phyloP scores from a whole-genome alignment of 2,797 vertebrate species.

The Dallia pectoralis region DNA sequence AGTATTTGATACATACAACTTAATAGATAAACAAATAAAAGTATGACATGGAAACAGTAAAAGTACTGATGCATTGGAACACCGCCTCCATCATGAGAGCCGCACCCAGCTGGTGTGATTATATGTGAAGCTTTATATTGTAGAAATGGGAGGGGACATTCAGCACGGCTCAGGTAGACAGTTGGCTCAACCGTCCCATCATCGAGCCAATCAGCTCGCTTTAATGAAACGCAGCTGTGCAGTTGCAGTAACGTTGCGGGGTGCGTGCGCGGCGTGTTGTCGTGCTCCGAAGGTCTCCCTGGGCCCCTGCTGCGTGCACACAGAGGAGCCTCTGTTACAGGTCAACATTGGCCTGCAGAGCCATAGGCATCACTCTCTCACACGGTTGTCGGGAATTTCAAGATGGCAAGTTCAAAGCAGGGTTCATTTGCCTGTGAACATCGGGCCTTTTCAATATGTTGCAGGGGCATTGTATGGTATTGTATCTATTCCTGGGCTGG shows the following conservation, averaged over 20 bases:
- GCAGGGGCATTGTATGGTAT: slow-evolving; percentile 19
- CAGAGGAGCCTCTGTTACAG: slow-evolving; percentile 69
- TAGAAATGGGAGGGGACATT: slow-evolving; percentile 32
- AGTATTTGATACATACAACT: not conserved
- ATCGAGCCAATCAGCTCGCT: slow-evolving; percentile 60
- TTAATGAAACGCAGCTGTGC: slow-evolving; percentile 73
- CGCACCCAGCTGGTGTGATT: slow-evolving; percentile 63
- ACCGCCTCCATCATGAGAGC: slow-evolving; percentile 31
- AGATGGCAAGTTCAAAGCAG: slow-evolving; percentile 72
- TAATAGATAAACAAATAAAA: not conserved
- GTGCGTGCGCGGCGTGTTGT: slow-evolving; percentile 19
- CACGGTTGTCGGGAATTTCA: slow-evolving; percentile 71
- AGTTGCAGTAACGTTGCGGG: slow-evolving; percentile 1
- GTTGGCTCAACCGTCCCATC: slow-evolving; percentile 39
- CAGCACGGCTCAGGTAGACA: slow-evolving; percentile 56
- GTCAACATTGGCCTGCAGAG: slow-evolving; percentile 7
- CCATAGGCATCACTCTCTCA: slow-evolving; percentile 41
- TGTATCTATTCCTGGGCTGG: not conserved
- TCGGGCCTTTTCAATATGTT: slow-evolving; percentile 41
- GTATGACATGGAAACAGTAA: slow-evolving; percentile 30
- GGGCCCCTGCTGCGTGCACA: slow-evolving; percentile 39
- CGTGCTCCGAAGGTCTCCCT: slow-evolving; percentile 38
- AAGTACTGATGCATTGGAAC: slow-evolving; percentile 39
- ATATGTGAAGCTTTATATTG: slow-evolving; percentile 16
- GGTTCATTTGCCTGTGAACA: slow-evolving; percentile 32